phyloP scores from a whole-genome alignment of 1,140 invertebrate genomes.

The Phymastichus coffea region DNA sequence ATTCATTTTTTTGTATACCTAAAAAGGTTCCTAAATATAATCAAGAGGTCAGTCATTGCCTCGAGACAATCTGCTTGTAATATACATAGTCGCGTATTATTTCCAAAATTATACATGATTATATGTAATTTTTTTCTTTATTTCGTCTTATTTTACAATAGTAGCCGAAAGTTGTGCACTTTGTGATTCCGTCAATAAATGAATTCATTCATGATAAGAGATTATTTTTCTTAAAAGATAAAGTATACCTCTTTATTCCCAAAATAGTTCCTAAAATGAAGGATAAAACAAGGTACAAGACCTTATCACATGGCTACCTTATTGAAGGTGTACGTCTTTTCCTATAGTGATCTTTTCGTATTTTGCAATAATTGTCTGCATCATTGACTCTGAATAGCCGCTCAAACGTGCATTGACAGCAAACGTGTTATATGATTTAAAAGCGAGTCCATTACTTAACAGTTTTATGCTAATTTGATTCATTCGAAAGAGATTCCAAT shows the following conservation, averaged over 20 bases:
- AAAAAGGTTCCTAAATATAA: slow-evolving; percentile 18
- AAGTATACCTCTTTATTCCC: neutral
- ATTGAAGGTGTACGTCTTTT: neutral
- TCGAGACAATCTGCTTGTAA: neutral
- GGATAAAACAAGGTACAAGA: slow-evolving; percentile 18
- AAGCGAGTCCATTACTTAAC: no score
- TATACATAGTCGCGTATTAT: neutral
- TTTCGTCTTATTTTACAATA: neutral
- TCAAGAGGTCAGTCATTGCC: slow-evolving; percentile 5
- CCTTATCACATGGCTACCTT: slow-evolving; percentile 21
- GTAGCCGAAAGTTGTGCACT: slow-evolving; percentile 13
- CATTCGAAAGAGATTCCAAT: no score
- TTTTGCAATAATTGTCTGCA: slow-evolving; percentile 4
- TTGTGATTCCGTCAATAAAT: slow-evolving; percentile 3
- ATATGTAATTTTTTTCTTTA: no score
- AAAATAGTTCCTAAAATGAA: slow-evolving; percentile 8
- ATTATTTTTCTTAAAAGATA: slow-evolving; percentile 26
- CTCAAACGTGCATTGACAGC: neutral
- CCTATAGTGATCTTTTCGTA: neutral
- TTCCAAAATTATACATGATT: slow-evolving; percentile 14
- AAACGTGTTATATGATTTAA: no score
- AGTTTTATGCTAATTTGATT: no score
- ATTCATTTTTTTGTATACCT: neutral
- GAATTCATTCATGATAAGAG: neutral
- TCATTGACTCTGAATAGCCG: neutral